Base-by-base conservation (phyloP, 1,140 invertebrate species). In the Drosophila cardini region DNA sequence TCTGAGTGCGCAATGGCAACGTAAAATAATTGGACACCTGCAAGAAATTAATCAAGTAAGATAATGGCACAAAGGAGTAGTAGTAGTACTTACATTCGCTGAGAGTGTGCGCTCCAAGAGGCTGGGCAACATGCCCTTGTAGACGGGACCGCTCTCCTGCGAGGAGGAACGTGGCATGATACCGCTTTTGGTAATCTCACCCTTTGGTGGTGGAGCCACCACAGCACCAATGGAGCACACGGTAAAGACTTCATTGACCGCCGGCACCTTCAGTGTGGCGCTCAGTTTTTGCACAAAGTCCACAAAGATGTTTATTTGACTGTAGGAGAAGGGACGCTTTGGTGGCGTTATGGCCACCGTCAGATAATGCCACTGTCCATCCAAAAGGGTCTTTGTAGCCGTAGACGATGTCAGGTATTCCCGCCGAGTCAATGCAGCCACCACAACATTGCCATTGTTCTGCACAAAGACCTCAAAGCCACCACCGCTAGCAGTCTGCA, bases 391-490 rank as follows among this genome's bases (percentile, higher is more conserved):
- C 34, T 91, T 92, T 7, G 94, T 93, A 10, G 92, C 85, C 3
- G 94, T 93, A 0, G 93, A 91, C 2, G 94, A 93, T 21, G 93
- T 93, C 7, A 93, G 90, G 80, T 93, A 94, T 62, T 95, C 94
- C 57, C 95, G 94, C 53, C 94, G 93, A 10, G 93, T 94, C 13
- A 93, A 87, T 13, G 94, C 93, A 26, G 93, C 94, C 16, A 95
- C 93, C 13, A 95, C 93, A 16, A 95, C 85, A 55, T 92, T 92
- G 4, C 93, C 93, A 64, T 94, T 93, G 11, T 93, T 90, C 16
- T 93, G 94, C 26, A 95, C 92, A 74, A 95, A 95, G 2, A 94
- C 93, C 90, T 95, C 95, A 67, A 95, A 94, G 7, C 95, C 94
- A 76, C 92, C 91, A 6, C 94, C 93, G 60, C 91, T 90, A 71